Conservation (phyloP, 2,888 invertebrate genomes). For the Acleris emargana region DNA sequence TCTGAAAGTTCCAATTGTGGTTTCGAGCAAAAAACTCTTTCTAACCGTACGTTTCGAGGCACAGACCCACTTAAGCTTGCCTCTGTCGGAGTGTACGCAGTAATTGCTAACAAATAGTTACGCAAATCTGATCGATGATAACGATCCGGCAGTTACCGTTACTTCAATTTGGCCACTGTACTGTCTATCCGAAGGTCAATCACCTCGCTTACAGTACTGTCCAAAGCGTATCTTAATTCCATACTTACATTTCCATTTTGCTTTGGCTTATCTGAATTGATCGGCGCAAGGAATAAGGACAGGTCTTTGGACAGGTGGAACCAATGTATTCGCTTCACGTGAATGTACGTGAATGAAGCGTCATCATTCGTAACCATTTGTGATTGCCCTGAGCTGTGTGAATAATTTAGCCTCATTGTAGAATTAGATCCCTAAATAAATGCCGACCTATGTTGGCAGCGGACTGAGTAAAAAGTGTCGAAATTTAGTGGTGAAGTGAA, state of each 20-base stretch:
- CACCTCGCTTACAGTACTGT: conserved; percentile 58
- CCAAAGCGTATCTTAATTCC: conserved; percentile 49
- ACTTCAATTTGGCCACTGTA: conserved; percentile 78
- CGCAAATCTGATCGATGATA: conserved; percentile 82
- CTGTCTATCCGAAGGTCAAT: conserved; percentile 64
- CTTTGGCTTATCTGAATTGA: conserved; percentile 28
- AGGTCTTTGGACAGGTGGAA: conserved; percentile 30
- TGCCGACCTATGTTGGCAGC: conserved; percentile 19
- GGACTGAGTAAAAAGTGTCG: conserved; percentile 40
- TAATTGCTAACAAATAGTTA: conserved; percentile 80
- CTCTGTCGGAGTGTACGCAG: conserved; percentile 57
- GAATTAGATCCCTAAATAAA: conserved; percentile 24
- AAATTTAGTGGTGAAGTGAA: conserved; percentile 51
- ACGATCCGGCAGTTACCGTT: conserved; percentile 74
- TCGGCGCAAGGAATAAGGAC: conserved; percentile 28
- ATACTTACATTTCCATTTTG: conserved; percentile 32
- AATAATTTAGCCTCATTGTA: conserved; percentile 35
- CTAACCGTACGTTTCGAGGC: conserved; percentile 62
- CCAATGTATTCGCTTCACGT: conserved; percentile 33
- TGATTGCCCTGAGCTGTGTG: conserved; percentile 30
- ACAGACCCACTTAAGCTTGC: conserved; percentile 56
- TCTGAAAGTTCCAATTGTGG: conserved; percentile 39
- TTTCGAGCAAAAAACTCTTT: conserved; percentile 36
- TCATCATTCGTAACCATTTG: conserved; percentile 32
- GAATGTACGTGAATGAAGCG: conserved; percentile 30